Evolutionary conservation across 1,140 invertebrate genomes (phyloP), one percentile per base, ranked within the genome.

Genomic region (Pogonomyrmex californicus): DNA sequence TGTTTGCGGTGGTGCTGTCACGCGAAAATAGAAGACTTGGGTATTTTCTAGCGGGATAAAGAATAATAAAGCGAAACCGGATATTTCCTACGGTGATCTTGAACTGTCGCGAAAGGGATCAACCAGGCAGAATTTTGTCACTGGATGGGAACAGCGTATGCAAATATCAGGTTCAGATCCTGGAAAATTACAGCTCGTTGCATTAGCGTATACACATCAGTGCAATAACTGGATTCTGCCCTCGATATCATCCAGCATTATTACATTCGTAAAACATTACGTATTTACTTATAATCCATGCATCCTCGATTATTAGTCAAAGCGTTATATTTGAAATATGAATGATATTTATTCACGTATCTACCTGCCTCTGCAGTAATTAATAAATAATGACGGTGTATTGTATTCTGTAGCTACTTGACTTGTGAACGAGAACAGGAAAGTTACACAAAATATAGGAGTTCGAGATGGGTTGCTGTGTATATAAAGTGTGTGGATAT

Each of bases 61-160:
- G 77, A 81, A 82, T 70, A 68, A 70, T 86, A 82, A 82, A 86
- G 54, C 58, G 54, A 86, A 62, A 58, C 58, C 78, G 78, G 65
- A 73, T 82, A 86, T 82, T 60, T 70, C 73, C 63, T 1, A 33
- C 85, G 41, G 76, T 79, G 63, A 86, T 79, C 85, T 58, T 76
- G 63, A 68, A 79, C 62, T 66, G 70, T 66, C 75, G 75, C 75
- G 63, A 14, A 51, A 36, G 41, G 33, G 75, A 66, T 66, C 60
- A 47, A 60, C 68, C 30, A 23, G 33, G 38, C 9, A 10, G 73
- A 81, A 68, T 86, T 86, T 68, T 58, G 17, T 33, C 60, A 36
- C 76, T 23, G 76, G 23, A 54, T 79, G 49, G 76, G 60, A 58
- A 79, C 30, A 4, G 47, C n/a, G 30, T 70, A 49, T 81, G 51